Conservation (phyloP, 2,888 invertebrate species). For the Endomychus coccineus region DNA sequence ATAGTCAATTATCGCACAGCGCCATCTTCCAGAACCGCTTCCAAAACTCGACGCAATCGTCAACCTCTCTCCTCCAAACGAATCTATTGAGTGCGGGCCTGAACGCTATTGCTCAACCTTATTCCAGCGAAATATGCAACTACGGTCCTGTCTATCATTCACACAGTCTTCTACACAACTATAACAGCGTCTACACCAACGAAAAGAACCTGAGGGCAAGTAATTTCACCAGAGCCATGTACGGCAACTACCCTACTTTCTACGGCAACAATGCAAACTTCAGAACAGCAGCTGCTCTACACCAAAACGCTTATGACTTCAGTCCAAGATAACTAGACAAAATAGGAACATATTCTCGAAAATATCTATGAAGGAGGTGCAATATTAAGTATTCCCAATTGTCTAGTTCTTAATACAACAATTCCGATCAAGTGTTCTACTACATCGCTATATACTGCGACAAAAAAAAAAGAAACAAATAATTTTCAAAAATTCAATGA, state of each 20-base stretch:
- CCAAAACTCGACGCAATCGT: slow-evolving; percentile 20
- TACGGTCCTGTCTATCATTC: slow-evolving; percentile 61
- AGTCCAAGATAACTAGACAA: slow-evolving; percentile 26
- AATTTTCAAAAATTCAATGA: no score
- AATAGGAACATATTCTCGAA: no score
- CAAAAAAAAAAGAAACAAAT: no score
- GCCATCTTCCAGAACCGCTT: slow-evolving; percentile 15
- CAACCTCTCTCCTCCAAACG: slow-evolving; percentile 30
- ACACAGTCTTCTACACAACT: slow-evolving; percentile 44
- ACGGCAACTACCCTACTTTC: slow-evolving; percentile 37
- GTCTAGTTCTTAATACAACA: no score
- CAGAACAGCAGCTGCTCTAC: slow-evolving; percentile 28
- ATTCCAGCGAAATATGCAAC: slow-evolving; percentile 57
- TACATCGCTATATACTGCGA: no score
- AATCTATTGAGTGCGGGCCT: slow-evolving; percentile 42
- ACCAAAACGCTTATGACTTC: slow-evolving; percentile 37
- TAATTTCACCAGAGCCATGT: slow-evolving; percentile 36
- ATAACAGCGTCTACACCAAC: slow-evolving; percentile 38
- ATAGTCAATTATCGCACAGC: slow-evolving; percentile 21
- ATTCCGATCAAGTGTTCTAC: no score
- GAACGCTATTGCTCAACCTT: slow-evolving; percentile 52
- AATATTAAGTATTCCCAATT: slow-evolving; percentile 3
- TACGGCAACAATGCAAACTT: slow-evolving; percentile 35
- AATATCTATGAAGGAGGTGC: no score
- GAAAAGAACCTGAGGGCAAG: slow-evolving; percentile 35